phyloP scores from a whole-genome alignment of 2,113 vertebrate species.

The Microcebus jonahi region DNA sequence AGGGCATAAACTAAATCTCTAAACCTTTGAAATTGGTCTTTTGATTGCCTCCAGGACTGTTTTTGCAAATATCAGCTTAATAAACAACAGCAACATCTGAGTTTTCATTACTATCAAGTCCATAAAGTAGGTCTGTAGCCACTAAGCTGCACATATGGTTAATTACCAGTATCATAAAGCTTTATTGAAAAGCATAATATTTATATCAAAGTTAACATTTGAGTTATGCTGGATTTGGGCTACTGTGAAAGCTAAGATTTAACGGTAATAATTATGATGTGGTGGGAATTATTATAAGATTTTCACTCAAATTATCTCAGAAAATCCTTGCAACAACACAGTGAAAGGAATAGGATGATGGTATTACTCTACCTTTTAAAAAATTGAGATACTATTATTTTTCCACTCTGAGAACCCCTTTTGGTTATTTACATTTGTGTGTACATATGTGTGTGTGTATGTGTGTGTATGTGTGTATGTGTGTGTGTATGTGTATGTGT shows the following conservation, averaged over 20 bases:
- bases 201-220: conserved; percentile 38
- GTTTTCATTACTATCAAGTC: conserved; percentile 46
- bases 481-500: too few species aligned
- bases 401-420: not conserved
- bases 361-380: not conserved
- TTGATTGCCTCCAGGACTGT: not conserved
- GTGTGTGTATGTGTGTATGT: too few species aligned
- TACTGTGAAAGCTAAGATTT: conserved; percentile 9
- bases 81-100: conserved; percentile 56
- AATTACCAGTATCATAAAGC: conserved; percentile 51
- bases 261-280: not conserved
- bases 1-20: conserved; percentile 27
- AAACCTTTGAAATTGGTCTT: conserved; percentile 29
- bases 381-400: not conserved
- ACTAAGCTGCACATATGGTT: conserved; percentile 13
- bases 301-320: not conserved
- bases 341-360: not conserved
- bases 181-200: conserved; percentile 57
- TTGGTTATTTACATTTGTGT: not conserved
- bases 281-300: not conserved
- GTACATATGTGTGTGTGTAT: not conserved
- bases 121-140: conserved; percentile 11
- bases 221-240: conserved; percentile 29
- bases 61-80: conserved; percentile 58
- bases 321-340: not conserved